Base-by-base conservation (phyloP, 1,140 invertebrate species). In the Thereuonema tuberculata region DNA sequence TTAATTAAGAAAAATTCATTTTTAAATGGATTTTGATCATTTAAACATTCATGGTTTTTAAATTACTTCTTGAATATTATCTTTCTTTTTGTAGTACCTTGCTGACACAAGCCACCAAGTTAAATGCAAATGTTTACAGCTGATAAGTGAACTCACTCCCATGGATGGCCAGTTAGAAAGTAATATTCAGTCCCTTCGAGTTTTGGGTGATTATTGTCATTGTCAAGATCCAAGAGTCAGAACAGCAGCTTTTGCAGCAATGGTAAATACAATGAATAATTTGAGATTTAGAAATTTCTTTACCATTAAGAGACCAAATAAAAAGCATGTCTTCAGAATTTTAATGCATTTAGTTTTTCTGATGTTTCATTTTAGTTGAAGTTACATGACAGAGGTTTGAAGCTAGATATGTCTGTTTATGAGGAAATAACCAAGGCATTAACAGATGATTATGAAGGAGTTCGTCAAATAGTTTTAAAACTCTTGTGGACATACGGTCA, bases 401-500 rank as follows among this genome's bases (percentile, higher is more conserved):
- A 83, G 58, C 70, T 96, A 15, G 84, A 86, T 57, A 79, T 84
- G 0, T 78, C 79, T 61, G 78, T 93, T 1, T 97, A 95, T 75
- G 78, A 82, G 25, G 82, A 87, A 68, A 86, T 89, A 1, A 89
- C 86, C 65, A 77, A 81, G 52, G 86, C 88, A 17, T 78, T 97
- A 23, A 83, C 82, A 53, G 94, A 98, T 77, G 93, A 98, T 73
- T 95, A 93, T 77, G 92, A 97, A 75, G 89, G 87, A 70, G 93
- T 96, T 0, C 76, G 93, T 61, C 81, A 87, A 65, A 85, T 85
- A 29, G 91, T 90, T 1, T 74, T 95, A 1, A 86, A 88, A 69
- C 72, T 96, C 20, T 81, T 97, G 20, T 89, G 86, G 80, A 75
- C 93, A 29, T 75, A 96, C 1, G 86, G 87, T 59, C 85, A 85